Base-by-base conservation (phyloP, 2,113 vertebrate genomes). In the Crotalus horridus region DNA sequence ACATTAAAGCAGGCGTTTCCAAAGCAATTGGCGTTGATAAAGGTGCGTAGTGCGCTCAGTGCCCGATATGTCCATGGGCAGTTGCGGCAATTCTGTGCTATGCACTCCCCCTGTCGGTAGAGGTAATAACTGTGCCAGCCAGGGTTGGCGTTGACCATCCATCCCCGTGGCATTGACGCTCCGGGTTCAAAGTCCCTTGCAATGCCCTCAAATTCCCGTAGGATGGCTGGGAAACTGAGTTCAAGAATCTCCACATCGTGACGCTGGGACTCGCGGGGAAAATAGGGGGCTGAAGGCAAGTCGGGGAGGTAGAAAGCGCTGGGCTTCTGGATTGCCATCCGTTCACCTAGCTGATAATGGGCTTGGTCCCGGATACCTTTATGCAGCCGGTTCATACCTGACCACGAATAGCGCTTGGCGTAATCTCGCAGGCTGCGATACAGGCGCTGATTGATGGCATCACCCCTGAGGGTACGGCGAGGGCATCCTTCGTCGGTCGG, bases 351-450 rank as follows among this genome's bases (percentile, higher is more conserved):
- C 90, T 2, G 87, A 88, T 91, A 95, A 69, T 93, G 94, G 55
- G 97, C 98, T 97, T 98, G 98, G 90, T 98, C 97, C 0, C 98
- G 96, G 86, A 98, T 97, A 4, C 96, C 98, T 95, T 98, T 98
- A 95, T 97, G 98, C 95, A 94, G 98, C 98, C 98, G 98, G 0
- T 98, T 98, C 98, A 99, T 98, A 90, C 98, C 98, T 29, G 98
- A 98, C 98, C 98, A 99, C 61, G 98, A 98, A 96, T 99, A 98
- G 92, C 98, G 98, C 95, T 98, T 98, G 94, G 98, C 98, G 2
- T 98, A 99, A 94, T 98, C 98, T 90, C 98, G 98, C 93, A 99
- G 97, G 53, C 98, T 98, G 53, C 97, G 94, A 23, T 98, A 98
- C 69, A 98, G 96, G 89, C 97, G 97, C 43, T 89, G 59, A 5